A percentile compares a stretch with the other conserved stretches of the same genome.
Conservation (phyloP, 2,888 invertebrate genomes). For the Congeria kusceri region DNA sequence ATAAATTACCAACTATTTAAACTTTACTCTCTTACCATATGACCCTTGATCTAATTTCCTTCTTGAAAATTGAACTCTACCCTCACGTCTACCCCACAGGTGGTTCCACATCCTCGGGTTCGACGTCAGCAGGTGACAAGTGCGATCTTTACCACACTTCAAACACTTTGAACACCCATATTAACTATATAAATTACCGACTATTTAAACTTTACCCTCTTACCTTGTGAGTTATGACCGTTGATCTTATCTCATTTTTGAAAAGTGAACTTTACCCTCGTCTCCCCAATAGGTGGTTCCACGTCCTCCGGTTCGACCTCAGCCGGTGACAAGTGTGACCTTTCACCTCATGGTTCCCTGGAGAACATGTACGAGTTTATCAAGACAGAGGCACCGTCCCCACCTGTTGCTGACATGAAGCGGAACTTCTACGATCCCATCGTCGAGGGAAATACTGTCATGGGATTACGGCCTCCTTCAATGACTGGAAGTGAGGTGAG, state of each 20-base stretch:
- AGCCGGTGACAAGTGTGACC: constrained; percentile 71
- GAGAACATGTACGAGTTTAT: constrained; percentile 82
- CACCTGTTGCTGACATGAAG: constrained; percentile 51
- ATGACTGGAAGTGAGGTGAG: constrained; percentile 53
- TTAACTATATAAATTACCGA: too few species aligned
- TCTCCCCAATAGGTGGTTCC: constrained; percentile 61
- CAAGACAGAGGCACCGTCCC: constrained; percentile 72
- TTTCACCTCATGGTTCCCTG: constrained; percentile 78
- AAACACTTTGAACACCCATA: too few species aligned
- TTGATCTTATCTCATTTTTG: not conserved
- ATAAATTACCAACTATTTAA: too few species aligned
- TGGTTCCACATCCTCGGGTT: too few species aligned
- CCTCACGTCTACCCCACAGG: too few species aligned
- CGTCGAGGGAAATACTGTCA: constrained; percentile 35
- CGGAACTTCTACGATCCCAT: constrained; percentile 72
- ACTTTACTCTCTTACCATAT: too few species aligned
- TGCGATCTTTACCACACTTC: too few species aligned
- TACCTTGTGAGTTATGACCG: too few species aligned
- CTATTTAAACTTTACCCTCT: too few species aligned
- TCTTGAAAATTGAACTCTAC: too few species aligned
- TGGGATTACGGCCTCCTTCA: constrained; percentile 51
- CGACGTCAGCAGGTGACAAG: too few species aligned
- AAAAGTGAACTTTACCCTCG: not conserved
- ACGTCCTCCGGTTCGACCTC: constrained; percentile 65
- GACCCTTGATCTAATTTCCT: too few species aligned